phyloP scores from a whole-genome alignment of 2,888 invertebrate genomes.

The Tinea trinotella region DNA sequence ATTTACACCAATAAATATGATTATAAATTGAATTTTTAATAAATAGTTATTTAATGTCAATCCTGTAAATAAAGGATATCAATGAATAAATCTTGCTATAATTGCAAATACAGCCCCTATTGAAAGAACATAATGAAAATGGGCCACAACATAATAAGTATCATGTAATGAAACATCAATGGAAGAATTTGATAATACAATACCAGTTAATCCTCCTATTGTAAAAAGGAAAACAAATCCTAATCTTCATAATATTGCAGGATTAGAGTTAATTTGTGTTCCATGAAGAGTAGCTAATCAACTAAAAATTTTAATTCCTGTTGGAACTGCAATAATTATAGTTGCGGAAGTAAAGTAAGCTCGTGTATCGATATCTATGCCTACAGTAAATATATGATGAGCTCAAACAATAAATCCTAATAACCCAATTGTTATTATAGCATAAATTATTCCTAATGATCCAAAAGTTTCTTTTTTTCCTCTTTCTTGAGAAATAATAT shows the following conservation, averaged over 20 bases:
- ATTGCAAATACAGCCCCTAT: conserved; percentile 87
- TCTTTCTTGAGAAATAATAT: conserved; percentile 82
- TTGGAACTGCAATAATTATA: conserved; percentile 89
- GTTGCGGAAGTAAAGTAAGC: conserved; percentile 89
- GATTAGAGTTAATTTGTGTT: conserved; percentile 71
- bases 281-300: conserved; percentile 82
- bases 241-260: conserved; percentile 76
- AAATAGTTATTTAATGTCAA: conserved; percentile 69
- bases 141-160: conserved; percentile 88
- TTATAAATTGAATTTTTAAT: conserved; percentile 79
- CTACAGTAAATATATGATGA: conserved; percentile 89
- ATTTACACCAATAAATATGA: conserved; percentile 84
- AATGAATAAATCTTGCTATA: conserved; percentile 80
- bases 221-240: conserved; percentile 87
- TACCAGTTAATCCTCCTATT: conserved; percentile 79
- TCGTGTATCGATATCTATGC: conserved; percentile 87
- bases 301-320: conserved; percentile 87
- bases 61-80: conserved; percentile 79
- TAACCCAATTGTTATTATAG: conserved; percentile 86
- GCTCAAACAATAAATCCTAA: conserved; percentile 89
- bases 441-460: conserved; percentile 83
- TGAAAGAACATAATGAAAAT: conserved; percentile 86
- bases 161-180: conserved; percentile 85
- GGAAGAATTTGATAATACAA: conserved; percentile 80
- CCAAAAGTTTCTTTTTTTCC: conserved; percentile 84